Percentiles rank a stretch among this genome's conserved stretches.
These are phyloP conservation scores for Varecia variegata DNA, from an alignment of 2,797 vertebrate genomes.

Conservation along the genomic window DNA sequence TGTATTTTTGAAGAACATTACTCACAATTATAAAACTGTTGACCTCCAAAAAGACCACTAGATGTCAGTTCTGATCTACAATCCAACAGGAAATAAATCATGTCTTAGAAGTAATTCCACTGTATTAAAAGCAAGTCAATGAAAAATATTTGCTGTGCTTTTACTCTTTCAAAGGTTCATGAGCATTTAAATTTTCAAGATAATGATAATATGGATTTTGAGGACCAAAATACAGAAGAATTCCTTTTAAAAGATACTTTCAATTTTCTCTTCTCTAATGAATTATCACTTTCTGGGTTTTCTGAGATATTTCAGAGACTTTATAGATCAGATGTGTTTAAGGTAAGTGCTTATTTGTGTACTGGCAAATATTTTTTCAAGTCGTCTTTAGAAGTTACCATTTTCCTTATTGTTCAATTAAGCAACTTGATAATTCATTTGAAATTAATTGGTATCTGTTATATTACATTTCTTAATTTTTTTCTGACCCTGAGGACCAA, in stretches of 20 bases:
- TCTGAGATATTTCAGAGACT: constrained; percentile 78
- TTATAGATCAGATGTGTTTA: constrained; percentile 62
- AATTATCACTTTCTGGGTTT: constrained; percentile 72
- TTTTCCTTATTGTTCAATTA: constrained; percentile 16
- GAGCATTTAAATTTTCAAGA: constrained; percentile 86
- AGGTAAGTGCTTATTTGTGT: constrained; percentile 75
- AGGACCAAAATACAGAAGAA: constrained; percentile 90
- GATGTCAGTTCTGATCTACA: constrained; percentile 73
- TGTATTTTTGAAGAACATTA: fast-evolving
- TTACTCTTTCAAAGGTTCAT: constrained; percentile 86
- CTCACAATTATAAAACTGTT: constrained; percentile 50
- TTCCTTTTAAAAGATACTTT: constrained; percentile 91
- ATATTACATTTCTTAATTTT: background rate
- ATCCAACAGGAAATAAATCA: constrained; percentile 1
- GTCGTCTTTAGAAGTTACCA: background rate
- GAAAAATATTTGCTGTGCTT: background rate
- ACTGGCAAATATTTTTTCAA: background rate
- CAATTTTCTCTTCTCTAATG: constrained; percentile 87
- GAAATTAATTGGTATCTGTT: background rate
- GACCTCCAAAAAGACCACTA: constrained; percentile 65
- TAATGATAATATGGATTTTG: constrained; percentile 82
- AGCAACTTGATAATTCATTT: constrained; percentile 14
- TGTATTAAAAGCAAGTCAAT: background rate
- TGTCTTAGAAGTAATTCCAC: background rate
- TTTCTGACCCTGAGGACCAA: background rate